These are phyloP conservation scores for Chauna torquata DNA, from an alignment of 2,113 vertebrate species.

Conservation along the genomic window DNA sequence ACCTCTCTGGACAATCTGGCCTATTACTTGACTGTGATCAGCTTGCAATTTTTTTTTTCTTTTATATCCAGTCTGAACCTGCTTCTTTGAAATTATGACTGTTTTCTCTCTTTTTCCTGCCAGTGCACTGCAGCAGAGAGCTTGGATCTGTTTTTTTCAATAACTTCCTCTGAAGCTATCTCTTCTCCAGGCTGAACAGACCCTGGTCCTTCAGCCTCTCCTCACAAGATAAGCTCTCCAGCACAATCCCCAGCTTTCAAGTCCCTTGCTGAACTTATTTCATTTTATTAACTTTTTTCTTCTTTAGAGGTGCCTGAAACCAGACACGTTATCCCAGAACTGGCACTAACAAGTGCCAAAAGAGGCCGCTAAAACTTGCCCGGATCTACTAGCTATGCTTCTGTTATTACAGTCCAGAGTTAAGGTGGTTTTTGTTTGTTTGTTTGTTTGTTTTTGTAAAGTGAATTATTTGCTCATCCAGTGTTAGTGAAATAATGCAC, in stretches of 20 bases:
- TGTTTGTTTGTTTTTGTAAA: neutral
- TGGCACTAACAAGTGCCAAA: neutral
- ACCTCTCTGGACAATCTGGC: neutral
- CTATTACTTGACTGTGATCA: neutral
- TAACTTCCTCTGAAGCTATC: neutral
- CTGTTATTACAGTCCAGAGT: neutral
- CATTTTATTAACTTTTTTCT: neutral
- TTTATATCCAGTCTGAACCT: neutral
- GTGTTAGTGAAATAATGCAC: neutral
- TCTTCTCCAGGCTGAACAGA: neutral
- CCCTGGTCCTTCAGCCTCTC: neutral
- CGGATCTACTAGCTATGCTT: neutral
- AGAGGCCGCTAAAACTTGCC: neutral
- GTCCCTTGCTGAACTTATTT: neutral
- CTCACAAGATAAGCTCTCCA: neutral
- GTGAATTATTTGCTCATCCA: neutral
- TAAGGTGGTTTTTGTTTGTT: neutral
- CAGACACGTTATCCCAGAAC: neutral
- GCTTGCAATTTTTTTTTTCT: neutral
- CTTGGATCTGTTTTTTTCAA: neutral
- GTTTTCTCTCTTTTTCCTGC: neutral
- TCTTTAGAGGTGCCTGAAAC: neutral
- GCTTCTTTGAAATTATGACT: neutral
- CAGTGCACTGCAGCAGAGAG: neutral
- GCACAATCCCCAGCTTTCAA: accelerated